Evolutionary conservation across 1,140 invertebrate species (phyloP), one percentile per base, ranked within the genome.

Genomic region (Drosophila sproati): DNA sequence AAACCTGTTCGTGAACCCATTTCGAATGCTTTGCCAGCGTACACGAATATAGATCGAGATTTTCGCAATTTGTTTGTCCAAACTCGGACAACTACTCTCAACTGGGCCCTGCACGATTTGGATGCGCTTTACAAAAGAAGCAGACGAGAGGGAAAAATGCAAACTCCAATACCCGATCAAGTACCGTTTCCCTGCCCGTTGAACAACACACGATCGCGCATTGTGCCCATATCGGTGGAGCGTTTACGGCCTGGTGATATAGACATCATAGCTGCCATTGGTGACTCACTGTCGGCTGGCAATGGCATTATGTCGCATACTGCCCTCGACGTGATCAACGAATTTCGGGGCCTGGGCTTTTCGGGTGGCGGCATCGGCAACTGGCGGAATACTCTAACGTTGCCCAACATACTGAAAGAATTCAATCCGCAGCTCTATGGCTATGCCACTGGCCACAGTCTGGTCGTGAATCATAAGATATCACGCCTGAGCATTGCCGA

Each of bases 221-320:
- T 28, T 5, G 67, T 89, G 3, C 95, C 95, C 2, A 93, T 78
- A 2, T 94, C 92, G 3, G 95, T 89, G n/a, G 74, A 89, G 77
- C 60, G 91, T 50, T 77, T 96, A 7, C 93, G 94, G 69, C 96
- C 95, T 2, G 94, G 94, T 37, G 96, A 96, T 78, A 95, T 96
- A 12, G 94, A 96, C 52, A 93, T 96, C 0, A 93, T 96, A 37
- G 96, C 91, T 1, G 95, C 95, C 5, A 92, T 96, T 28, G 96
- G 96, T 1, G 96, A 96, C 80, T 96, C 95, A 0, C 87, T 96
- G 3, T 95, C 95, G 0, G 95, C 95, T 4, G 95, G 94, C 37
- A 94, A 94, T 70, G 95, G 95, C 6, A 91, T 94, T 3, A 64
- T 92, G 32, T 91, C 91, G 1, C 71, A 66, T n/a, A 75, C 43